Percentiles rank a stretch among this genome's conserved stretches.
Evolutionary conservation across 2,888 invertebrate species (phyloP).

Genomic region (Pseudococcus jackbeardsleyi): DNA sequence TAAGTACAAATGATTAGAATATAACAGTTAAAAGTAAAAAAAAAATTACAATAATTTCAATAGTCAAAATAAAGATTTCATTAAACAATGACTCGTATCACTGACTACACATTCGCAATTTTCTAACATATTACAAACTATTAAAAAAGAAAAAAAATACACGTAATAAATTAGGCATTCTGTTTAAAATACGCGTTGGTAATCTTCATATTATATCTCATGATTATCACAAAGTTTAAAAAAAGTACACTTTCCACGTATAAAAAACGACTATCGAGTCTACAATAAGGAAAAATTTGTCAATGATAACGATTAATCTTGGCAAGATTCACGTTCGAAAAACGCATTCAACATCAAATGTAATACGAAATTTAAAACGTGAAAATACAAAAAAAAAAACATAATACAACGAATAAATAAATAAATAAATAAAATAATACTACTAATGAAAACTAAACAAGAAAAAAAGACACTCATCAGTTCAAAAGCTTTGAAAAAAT

Average conservation of each 20-base stretch:
- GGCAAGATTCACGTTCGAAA: slow-evolving; percentile 6
- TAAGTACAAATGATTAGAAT: slow-evolving; percentile 9
- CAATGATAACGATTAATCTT: not conserved
- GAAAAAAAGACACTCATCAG: slow-evolving; percentile 11
- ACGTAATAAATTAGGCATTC: slow-evolving; percentile 8
- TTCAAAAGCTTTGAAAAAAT: not conserved
- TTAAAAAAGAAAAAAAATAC: slow-evolving; percentile 13
- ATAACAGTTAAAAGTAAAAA: not conserved
- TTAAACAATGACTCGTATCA: slow-evolving; percentile 12
- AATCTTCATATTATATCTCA: not conserved
- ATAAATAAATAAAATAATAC: slow-evolving; percentile 42
- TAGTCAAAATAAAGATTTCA: slow-evolving; percentile 31
- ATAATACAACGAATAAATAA: slow-evolving; percentile 5
- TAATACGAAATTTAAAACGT: not conserved
- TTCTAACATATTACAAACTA: not conserved
- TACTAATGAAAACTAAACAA: slow-evolving; percentile 22
- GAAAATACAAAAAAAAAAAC: not conserved
- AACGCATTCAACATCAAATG: not conserved
- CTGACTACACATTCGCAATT: slow-evolving; percentile 30
- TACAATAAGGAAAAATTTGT: not conserved
- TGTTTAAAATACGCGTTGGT: not conserved
- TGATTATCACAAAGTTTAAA: slow-evolving; percentile 8
- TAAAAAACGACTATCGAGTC: not conserved
- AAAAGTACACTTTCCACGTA: not conserved
- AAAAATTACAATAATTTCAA: slow-evolving; percentile 15